Evolutionary conservation across 2,113 vertebrate species (phyloP), one percentile per base, ranked within the genome.

Genomic region (Chinchilla lanigera): DNA sequence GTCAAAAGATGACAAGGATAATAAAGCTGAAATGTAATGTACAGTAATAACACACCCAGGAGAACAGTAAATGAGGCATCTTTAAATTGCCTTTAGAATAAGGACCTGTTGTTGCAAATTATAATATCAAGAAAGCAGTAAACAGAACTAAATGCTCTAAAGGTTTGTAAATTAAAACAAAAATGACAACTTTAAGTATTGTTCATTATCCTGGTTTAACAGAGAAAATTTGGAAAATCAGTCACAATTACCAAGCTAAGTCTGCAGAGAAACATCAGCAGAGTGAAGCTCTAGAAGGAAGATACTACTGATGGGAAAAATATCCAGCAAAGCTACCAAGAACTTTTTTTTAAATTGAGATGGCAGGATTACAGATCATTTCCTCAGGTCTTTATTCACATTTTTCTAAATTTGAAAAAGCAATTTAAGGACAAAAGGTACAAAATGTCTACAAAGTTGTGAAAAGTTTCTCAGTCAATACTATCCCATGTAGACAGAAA

Each of bases 91-190:
- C 85, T 93, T 93, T 63, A 93, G 58, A 95, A 92, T 47, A 85
- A 95, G 87, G 8, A 73, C n/a, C 16, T 90, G 22, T 89, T 92
- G 86, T 75, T 93, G 63, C 54, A 94, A 95, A 90, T 97, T 96
- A 85, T 58, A 85, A 89, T 89, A 97, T 96, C 65, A 88, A 92
- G 60, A 87, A 89, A 41, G 30, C 52, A 90, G n/a, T 50, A 41
- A 94, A 96, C 91, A 63, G n/a, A 97, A 93, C 24, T 12, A 50
- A 82, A 96, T 41, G 69, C 92, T 90, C 69, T 63, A 71, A 73
- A 93, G 83, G 93, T 92, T 92, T 97, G 58, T 84, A 97, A 92
- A 97, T 96, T 87, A 95, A 95, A 88, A 65, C 35, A 95, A 91
- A 97, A 97, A 78, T 71, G 67, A 80, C 87, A 96, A 92, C 35